These are phyloP conservation scores for Orius laevigatus DNA, from an alignment of 1,140 invertebrate genomes.

Conservation along the genomic window DNA sequence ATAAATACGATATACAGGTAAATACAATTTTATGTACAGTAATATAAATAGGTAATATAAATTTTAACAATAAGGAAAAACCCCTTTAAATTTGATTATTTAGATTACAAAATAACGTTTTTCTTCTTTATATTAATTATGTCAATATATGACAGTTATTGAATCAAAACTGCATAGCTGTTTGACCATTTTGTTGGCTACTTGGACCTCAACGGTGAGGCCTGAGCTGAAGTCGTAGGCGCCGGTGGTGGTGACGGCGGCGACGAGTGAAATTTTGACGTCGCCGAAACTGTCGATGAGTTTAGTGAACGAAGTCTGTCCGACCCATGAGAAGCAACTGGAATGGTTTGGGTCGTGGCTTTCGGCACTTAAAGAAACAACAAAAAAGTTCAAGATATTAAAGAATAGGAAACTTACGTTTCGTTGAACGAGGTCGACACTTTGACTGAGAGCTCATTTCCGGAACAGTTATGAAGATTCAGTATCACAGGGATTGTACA, in stretches of 20 bases:
- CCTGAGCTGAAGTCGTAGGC: slow-evolving; percentile 8
- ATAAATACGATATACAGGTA: too few species aligned
- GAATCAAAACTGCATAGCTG: too few species aligned
- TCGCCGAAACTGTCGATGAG: not conserved
- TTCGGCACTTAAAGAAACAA: not conserved
- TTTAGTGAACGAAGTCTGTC: slow-evolving; percentile 1
- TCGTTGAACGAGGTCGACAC: slow-evolving; percentile 6
- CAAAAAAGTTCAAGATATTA: not conserved
- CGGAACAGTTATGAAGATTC: slow-evolving; percentile 16
- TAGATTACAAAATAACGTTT: too few species aligned
- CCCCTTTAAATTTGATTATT: too few species aligned
- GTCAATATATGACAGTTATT: too few species aligned
- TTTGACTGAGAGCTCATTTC: slow-evolving; percentile 21
- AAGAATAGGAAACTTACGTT: slow-evolving; percentile 10
- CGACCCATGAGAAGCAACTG: slow-evolving; percentile 6
- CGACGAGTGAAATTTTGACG: slow-evolving; percentile 1
- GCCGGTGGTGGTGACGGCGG: slow-evolving; percentile 1
- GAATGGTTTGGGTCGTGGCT: not conserved
- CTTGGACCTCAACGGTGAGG: not conserved
- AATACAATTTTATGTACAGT: too few species aligned
- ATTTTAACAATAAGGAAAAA: too few species aligned
- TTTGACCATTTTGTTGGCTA: too few species aligned
- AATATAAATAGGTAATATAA: too few species aligned
- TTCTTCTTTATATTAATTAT: too few species aligned
- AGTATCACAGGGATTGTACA: slow-evolving; percentile 15